phyloP scores from a whole-genome alignment of 53 echinoderm and acorn worm species.

The Hippasteria phrygiana region DNA sequence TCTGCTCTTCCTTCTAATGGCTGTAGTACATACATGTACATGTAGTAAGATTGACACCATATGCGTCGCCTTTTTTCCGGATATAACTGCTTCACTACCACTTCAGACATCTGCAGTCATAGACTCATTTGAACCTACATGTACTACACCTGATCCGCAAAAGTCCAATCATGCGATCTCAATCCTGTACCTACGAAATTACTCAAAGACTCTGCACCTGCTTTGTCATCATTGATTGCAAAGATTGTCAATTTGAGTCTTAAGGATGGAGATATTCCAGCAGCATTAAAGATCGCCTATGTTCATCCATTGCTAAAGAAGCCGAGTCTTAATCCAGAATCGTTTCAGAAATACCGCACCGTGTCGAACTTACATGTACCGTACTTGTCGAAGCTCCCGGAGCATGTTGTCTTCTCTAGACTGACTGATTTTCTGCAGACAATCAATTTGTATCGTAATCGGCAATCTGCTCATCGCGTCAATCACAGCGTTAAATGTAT shows the following conservation, averaged over 20 bases:
- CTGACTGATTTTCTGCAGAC: background rate
- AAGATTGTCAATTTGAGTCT: conserved; percentile 31
- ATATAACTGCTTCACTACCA: background rate
- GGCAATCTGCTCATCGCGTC: background rate
- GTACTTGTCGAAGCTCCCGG: conserved; percentile 41
- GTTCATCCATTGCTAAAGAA: conserved; percentile 54
- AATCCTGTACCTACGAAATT: conserved; percentile 45
- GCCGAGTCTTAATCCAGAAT: conserved; percentile 24
- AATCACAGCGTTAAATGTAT: background rate
- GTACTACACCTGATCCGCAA: background rate
- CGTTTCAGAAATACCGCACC: conserved; percentile 12
- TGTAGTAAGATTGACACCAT: conserved; percentile 12
- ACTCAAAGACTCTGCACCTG: conserved; percentile 23
- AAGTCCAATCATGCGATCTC: conserved; percentile 39
- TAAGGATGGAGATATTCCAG: conserved; percentile 20
- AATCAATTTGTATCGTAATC: background rate
- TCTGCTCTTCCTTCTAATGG: too few species aligned
- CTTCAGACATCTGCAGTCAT: background rate
- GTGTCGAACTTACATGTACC: conserved; percentile 46
- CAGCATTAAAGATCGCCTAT: conserved; percentile 13
- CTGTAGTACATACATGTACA: too few species aligned
- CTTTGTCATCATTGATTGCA: conserved; percentile 8
- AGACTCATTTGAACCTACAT: background rate
- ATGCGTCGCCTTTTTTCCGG: too few species aligned
- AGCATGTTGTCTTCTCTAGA: conserved; percentile 44